Base-by-base conservation (phyloP, 2,113 vertebrate genomes). In the Psilopogon haemacephalus region DNA sequence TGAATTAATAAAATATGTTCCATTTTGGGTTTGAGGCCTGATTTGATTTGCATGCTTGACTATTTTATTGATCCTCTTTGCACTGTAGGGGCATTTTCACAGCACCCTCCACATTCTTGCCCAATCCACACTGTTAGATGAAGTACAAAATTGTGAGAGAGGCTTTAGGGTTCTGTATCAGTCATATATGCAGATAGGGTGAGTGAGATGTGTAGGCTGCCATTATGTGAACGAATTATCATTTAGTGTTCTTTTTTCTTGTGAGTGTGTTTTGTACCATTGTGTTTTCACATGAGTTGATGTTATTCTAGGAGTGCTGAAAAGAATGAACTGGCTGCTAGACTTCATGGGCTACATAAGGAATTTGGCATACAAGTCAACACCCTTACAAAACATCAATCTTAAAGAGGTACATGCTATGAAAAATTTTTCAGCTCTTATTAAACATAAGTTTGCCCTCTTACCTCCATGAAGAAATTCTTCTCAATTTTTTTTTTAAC, bases 251-350 rank as follows among this genome's bases (percentile, higher is more conserved):
- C 16, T 12, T 69, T 37, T 81, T 70, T 10, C n/a, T 70, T 71
- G 1, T 59, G 88, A 75, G 67, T 90, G 56, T 24, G 48, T 50
- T 6, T 1, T 79, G 15, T 16, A 4, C 75, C 55, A 7, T 40
- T 24, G 11, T 44, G 33, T 91, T 81, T 68, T 68, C 33, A 8
- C 18, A 2, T 93, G 60, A 90, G 8, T 60, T 55, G 48, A 5
- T 55, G 33, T 62, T 75, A 23, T 97, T 93, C 28, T 89, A 99
- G 99, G 98, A 10, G 98, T 99, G 26, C 62, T 97, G 46, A 98
- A 98, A 93, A 98, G 99, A 94, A 96, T 98, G 98, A 98, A 99
- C 55, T 99, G 99, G 99, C 97, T 99, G 24, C 96, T 99, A 93
- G 98, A 99, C 89, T 93, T 99, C 74, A 99, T 99, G 98, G 98